These are phyloP conservation scores for Poeciliopsis presidionis DNA, from an alignment of 2,797 vertebrate species.

Conservation along the genomic window DNA sequence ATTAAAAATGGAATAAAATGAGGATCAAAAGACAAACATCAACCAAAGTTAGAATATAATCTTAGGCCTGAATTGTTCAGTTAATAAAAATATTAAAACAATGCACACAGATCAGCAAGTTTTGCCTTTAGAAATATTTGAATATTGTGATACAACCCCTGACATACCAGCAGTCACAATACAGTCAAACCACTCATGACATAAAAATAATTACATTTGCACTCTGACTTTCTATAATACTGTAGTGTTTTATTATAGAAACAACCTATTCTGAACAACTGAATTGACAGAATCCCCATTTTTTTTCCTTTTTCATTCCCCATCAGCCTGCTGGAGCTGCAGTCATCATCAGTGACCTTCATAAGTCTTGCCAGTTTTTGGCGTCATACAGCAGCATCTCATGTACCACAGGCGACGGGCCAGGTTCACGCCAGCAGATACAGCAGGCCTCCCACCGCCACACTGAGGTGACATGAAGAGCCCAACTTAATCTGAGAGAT, in stretches of 20 bases:
- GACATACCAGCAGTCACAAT: neutral
- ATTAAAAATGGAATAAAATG: neutral
- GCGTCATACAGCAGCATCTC: slow-evolving; percentile 10
- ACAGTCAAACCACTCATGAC: neutral
- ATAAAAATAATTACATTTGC: neutral
- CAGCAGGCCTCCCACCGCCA: slow-evolving; percentile 37
- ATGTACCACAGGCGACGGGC: slow-evolving; percentile 27
- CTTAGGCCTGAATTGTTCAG: neutral
- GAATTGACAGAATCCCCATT: neutral
- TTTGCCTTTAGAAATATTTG: neutral
- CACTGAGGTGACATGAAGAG: slow-evolving; percentile 34
- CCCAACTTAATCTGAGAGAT: slow-evolving; percentile 50
- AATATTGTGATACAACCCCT: neutral
- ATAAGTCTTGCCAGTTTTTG: slow-evolving; percentile 14
- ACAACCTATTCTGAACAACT: neutral
- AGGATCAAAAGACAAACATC: neutral
- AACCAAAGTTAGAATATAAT: neutral
- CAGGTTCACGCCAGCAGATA: slow-evolving; percentile 53
- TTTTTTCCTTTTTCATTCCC: neutral
- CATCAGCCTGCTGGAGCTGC: slow-evolving; percentile 1
- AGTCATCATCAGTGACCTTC: slow-evolving; percentile 33
- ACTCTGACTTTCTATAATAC: neutral
- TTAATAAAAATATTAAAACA: neutral
- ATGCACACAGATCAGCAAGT: neutral
- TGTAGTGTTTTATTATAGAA: neutral